phyloP scores from a whole-genome alignment of 2,888 invertebrate genomes.

The Plemyria rubiginata region DNA sequence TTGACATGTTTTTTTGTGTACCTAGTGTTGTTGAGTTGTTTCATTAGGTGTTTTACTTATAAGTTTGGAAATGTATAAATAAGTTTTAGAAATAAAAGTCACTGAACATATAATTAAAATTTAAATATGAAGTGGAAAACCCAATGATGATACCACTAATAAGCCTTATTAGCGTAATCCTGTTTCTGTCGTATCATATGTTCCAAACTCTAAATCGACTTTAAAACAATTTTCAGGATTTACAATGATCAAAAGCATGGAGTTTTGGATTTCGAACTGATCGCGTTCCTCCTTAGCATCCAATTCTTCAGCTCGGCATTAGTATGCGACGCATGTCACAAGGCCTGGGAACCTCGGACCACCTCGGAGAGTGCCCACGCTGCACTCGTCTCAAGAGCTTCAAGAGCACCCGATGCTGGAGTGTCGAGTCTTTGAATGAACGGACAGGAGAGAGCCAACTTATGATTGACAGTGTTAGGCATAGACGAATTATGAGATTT shows the following conservation, averaged over 20 bases:
- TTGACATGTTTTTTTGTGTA: too few relatives aligned
- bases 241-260: background rate
- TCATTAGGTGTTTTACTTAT: too few relatives aligned
- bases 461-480: background rate
- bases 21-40: too few relatives aligned
- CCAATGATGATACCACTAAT: too few relatives aligned
- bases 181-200: too few relatives aligned
- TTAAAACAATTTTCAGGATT: too few relatives aligned
- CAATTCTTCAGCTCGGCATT: slow-evolving; percentile 1
- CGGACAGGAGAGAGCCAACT: background rate
- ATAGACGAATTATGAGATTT: background rate
- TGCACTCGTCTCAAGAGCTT: slow-evolving; percentile 44
- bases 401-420: slow-evolving; percentile 26
- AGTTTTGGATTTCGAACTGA: background rate
- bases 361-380: slow-evolving; percentile 55
- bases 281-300: background rate
- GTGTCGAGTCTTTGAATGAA: slow-evolving; percentile 1
- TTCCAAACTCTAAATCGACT: too few relatives aligned
- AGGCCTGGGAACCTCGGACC: slow-evolving; percentile 44
- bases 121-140: too few relatives aligned
- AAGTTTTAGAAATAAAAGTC: too few relatives aligned
- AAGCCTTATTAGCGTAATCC: too few relatives aligned
- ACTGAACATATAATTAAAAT: too few relatives aligned
- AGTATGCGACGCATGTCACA: slow-evolving; percentile 17
- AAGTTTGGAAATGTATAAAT: too few relatives aligned